Conservation (phyloP, 2,888 invertebrate species). For the Plagodis pulveraria region DNA sequence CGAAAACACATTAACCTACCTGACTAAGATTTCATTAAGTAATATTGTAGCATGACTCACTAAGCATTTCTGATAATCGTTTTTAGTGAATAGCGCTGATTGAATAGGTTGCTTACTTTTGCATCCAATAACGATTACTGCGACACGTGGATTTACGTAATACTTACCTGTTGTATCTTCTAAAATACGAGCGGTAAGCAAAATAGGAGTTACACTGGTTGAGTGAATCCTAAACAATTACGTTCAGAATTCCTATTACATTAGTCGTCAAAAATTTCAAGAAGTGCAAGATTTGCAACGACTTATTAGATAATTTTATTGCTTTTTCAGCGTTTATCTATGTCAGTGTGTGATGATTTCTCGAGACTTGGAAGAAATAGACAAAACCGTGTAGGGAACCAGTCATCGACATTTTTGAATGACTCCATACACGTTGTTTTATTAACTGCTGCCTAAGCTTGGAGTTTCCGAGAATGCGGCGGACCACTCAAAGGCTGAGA, state of each 20-base stretch:
- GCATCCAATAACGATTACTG: too few relatives aligned
- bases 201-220: too few relatives aligned
- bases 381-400: constrained; percentile 7
- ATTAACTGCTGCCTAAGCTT: constrained; percentile 56
- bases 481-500: constrained; percentile 66
- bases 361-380: constrained; percentile 1
- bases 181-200: background rate
- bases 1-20: constrained; percentile 31
- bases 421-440: constrained; percentile 6
- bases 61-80: constrained; percentile 22
- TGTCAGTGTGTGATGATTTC: background rate
- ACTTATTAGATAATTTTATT: too few relatives aligned
- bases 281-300: too few relatives aligned
- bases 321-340: too few relatives aligned
- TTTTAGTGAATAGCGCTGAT: constrained; percentile 6
- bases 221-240: too few relatives aligned
- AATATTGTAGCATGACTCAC: constrained; percentile 28
- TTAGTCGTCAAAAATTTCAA: too few relatives aligned
- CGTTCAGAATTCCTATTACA: too few relatives aligned
- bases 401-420: constrained; percentile 70
- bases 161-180: background rate
- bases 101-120: background rate
- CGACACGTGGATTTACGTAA: background rate
- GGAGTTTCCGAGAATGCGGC: constrained; percentile 74
- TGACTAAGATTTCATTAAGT: constrained; percentile 25